phyloP scores from a whole-genome alignment of 2,888 invertebrate species.

The Endotricha flammealis region DNA sequence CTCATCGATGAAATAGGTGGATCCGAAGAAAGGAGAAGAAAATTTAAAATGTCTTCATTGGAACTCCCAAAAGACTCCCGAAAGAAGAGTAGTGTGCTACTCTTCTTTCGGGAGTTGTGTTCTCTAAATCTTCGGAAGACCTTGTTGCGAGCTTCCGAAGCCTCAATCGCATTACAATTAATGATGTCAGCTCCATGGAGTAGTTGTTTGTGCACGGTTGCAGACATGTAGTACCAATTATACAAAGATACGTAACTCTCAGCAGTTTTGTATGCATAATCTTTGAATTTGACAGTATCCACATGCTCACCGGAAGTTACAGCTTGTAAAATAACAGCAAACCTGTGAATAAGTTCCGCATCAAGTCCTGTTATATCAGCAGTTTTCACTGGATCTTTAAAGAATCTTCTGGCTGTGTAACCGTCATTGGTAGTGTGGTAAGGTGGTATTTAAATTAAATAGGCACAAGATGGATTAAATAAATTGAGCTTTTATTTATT shows the following conservation, averaged over 20 bases:
- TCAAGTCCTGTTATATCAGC: conserved; percentile 20
- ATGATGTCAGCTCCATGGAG: conserved; percentile 19
- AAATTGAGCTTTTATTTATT: too few species aligned
- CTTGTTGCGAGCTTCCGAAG: conserved; percentile 5
- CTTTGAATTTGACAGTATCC: conserved; percentile 14
- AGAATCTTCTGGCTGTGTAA: conserved; percentile 13
- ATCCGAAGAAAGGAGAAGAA: conserved; percentile 12
- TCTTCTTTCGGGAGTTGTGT: conserved; percentile 11
- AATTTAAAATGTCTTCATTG: conserved; percentile 12
- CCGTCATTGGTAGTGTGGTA: conserved; percentile 17
- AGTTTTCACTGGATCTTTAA: conserved; percentile 18
- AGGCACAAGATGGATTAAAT: too few species aligned
- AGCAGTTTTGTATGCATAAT: conserved; percentile 13
- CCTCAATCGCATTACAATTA: background rate
- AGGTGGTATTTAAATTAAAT: too few species aligned
- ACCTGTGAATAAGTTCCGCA: too few species aligned
- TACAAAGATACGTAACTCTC: conserved; percentile 17
- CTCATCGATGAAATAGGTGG: conserved; percentile 1
- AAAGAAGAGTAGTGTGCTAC: too few species aligned
- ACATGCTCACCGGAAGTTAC: conserved; percentile 10
- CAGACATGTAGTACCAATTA: conserved; percentile 18
- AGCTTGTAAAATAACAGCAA: conserved; percentile 17
- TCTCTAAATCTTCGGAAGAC: conserved; percentile 11
- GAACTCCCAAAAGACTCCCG: too few species aligned
- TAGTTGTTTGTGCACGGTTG: conserved; percentile 19